Evolutionary conservation across 2,888 invertebrate genomes (phyloP).

Genomic region (Agelastica alni): DNA sequence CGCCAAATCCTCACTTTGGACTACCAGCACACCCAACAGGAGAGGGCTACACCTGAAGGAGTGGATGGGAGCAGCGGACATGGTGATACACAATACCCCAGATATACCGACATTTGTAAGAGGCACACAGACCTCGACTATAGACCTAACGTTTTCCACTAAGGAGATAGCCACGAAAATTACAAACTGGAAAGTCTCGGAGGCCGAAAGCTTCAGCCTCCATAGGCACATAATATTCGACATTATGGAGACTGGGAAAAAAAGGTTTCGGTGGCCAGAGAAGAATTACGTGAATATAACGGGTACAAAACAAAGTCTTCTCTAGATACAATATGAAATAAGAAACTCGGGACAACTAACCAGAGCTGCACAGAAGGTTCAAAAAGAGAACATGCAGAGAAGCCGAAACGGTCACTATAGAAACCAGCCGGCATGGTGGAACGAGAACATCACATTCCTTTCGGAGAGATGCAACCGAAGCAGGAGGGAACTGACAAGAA

Average conservation of each 20-base stretch:
- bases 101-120: constrained; percentile 15
- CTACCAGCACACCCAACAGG: neutral
- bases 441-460: neutral
- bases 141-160: constrained; percentile 11
- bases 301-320: neutral
- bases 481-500: neutral
- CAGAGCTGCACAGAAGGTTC: neutral
- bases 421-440: constrained; percentile 12
- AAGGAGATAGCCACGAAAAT: neutral
- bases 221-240: constrained; percentile 12
- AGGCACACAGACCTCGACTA: constrained; percentile 5
- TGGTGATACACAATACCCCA: constrained; percentile 6
- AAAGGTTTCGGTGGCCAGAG: neutral
- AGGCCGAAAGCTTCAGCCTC: constrained; percentile 13
- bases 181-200: neutral
- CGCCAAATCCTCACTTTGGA: neutral
- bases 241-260: constrained; percentile 1
- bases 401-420: too few relatives aligned
- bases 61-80: neutral
- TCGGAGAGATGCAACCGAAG: neutral
- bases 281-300: neutral
- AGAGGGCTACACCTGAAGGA: neutral
- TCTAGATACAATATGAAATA: neutral
- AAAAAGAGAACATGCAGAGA: neutral
- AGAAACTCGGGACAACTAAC: neutral